phyloP scores from a whole-genome alignment of 2,888 invertebrate species.

The Trissolcus japonicus region DNA sequence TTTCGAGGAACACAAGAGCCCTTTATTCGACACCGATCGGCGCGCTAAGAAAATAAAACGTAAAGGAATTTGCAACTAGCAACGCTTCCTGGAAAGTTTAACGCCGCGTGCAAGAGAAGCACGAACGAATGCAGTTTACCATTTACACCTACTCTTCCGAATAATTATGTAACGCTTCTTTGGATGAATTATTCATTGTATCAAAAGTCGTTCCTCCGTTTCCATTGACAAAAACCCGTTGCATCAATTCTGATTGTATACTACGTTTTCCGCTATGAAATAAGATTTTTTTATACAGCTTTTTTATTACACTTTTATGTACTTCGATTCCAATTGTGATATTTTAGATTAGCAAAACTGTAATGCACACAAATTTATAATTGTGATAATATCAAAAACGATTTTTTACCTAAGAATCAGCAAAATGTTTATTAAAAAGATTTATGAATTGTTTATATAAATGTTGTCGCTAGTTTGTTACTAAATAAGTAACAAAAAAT shows the following conservation, averaged over 20 bases:
- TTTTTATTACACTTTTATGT: neutral
- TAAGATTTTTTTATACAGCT: neutral
- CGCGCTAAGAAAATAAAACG: slow-evolving; percentile 20
- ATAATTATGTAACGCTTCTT: slow-evolving; percentile 34
- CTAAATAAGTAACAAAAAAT: too few species aligned
- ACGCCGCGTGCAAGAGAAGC: slow-evolving; percentile 28
- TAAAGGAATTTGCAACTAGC: slow-evolving; percentile 34
- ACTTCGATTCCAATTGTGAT: neutral
- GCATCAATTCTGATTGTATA: too few species aligned
- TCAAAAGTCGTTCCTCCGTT: slow-evolving; percentile 18
- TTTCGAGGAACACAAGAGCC: slow-evolving; percentile 6
- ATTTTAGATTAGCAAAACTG: neutral
- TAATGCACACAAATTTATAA: slow-evolving; percentile 12
- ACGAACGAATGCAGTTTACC: slow-evolving; percentile 41
- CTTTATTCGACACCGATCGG: slow-evolving; percentile 24
- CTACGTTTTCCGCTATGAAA: neutral
- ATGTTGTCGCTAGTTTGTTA: too few species aligned
- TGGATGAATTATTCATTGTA: slow-evolving; percentile 28
- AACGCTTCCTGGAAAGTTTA: slow-evolving; percentile 38
- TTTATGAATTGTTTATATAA: too few species aligned
- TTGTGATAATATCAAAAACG: too few species aligned
- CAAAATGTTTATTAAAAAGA: too few species aligned
- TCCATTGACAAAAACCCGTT: slow-evolving; percentile 1
- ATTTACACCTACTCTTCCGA: slow-evolving; percentile 33
- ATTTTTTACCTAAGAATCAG: too few species aligned